phyloP scores from a whole-genome alignment of 2,113 vertebrate genomes.

The Bujurquina vittata region DNA sequence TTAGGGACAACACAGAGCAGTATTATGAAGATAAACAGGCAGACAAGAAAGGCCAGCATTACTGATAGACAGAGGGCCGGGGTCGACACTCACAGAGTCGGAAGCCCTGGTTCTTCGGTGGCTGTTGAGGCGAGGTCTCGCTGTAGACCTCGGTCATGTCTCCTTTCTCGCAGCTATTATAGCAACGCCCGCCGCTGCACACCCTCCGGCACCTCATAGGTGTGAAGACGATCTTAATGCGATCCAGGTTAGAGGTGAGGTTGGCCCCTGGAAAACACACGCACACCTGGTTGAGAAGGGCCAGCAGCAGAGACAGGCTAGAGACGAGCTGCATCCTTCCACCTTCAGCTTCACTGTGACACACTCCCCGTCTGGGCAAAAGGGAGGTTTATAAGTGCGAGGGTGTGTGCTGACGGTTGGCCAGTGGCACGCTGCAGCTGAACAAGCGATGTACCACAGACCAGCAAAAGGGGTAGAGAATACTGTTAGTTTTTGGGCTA shows the following conservation, averaged over 20 bases:
- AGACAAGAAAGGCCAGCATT: neutral
- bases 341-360: conserved; percentile 60
- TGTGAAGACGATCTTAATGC: conserved; percentile 85
- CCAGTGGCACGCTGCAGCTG: conserved; percentile 67
- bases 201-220: conserved; percentile 80
- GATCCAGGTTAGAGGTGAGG: conserved; percentile 80
- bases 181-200: conserved; percentile 77
- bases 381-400: conserved; percentile 76
- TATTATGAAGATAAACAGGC: neutral
- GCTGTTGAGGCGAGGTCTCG: conserved; percentile 73
- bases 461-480: conserved; percentile 59
- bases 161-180: conserved; percentile 82
- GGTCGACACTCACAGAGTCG: conserved; percentile 82
- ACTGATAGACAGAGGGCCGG: conserved; percentile 7
- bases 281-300: conserved; percentile 67
- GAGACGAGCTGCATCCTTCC: conserved; percentile 77
- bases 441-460: conserved; percentile 71
- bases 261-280: conserved; percentile 79
- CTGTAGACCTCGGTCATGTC: conserved; percentile 83
- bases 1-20: conserved; percentile 5
- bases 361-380: conserved; percentile 63
- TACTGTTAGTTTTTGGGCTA: conserved; percentile 64
- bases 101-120: conserved; percentile 77
- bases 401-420: conserved; percentile 72
- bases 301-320: conserved; percentile 53